Evolutionary conservation across 2,113 vertebrate genomes (phyloP).

Genomic region (Ardeotis arabs): DNA sequence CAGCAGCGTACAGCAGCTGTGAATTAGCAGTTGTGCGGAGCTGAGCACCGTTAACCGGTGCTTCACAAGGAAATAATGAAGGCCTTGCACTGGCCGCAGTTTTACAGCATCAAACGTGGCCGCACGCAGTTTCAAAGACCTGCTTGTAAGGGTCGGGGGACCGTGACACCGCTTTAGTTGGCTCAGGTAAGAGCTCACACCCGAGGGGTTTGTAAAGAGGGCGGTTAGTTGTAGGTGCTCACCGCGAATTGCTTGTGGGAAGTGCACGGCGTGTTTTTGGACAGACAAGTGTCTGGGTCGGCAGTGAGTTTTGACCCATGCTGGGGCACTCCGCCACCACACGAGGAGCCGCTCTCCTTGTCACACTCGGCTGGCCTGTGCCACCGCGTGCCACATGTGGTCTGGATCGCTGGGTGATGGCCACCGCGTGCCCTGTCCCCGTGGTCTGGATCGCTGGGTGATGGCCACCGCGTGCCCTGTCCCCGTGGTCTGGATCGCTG

Average conservation of each 20-base stretch:
- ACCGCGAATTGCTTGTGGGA: not conserved
- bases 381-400: accelerated
- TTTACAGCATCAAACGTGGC: not conserved
- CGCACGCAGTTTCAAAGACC: not conserved
- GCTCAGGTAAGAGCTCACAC: not conserved
- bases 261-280: accelerated
- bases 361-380: not conserved
- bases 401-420: not conserved
- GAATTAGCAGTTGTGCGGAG: not conserved
- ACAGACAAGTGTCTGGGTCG: not conserved
- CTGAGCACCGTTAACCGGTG: too few relatives aligned
- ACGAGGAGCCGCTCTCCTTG: accelerated
- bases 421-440: too few relatives aligned
- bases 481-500: not conserved
- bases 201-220: not conserved
- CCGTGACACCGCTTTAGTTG: not conserved
- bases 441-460: not conserved
- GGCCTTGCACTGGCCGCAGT: not conserved
- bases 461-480: accelerated
- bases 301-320: accelerated
- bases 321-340: accelerated
- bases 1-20: not conserved
- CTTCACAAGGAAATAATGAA: not conserved
- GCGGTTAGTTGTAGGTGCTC: not conserved
- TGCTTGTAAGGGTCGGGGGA: not conserved